Evolutionary conservation across 2,888 invertebrate genomes (phyloP).

Genomic region (Calliopum simillimum): DNA sequence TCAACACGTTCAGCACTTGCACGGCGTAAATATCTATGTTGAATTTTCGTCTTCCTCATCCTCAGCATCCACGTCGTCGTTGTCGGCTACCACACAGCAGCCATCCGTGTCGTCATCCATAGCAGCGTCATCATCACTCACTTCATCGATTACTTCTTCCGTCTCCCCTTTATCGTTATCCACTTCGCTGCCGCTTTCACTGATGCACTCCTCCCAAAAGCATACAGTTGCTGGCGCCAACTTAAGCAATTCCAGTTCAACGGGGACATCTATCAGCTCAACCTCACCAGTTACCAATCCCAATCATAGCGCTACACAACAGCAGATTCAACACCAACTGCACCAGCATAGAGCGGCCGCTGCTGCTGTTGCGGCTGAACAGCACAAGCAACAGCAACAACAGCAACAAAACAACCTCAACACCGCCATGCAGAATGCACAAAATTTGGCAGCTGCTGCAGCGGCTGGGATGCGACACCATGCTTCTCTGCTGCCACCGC

Average conservation of each 20-base stretch:
- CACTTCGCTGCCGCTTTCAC: conserved; percentile 38
- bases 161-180: conserved; percentile 42
- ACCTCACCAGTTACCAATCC: conserved; percentile 46
- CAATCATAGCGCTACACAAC: conserved; percentile 31
- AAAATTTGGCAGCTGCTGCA: conserved; percentile 68
- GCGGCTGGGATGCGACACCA: conserved; percentile 72
- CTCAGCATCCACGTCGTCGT: conserved; percentile 46
- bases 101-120: conserved; percentile 36
- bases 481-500: conserved; percentile 77
- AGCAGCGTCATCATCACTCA: conserved; percentile 43
- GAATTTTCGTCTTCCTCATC: conserved; percentile 69
- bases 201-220: conserved; percentile 37
- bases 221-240: conserved; percentile 38
- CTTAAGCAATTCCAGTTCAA: conserved; percentile 42
- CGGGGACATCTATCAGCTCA: conserved; percentile 47
- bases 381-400: conserved; percentile 58
- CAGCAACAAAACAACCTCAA: conserved; percentile 70
- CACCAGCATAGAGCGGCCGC: conserved; percentile 68
- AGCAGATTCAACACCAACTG: conserved; percentile 42
- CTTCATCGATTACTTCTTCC: conserved; percentile 43
- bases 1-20: conserved; percentile 94
- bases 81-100: conserved; percentile 44
- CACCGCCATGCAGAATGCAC: conserved; percentile 73
- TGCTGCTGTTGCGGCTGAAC: conserved; percentile 68
- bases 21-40: conserved; percentile 93